Evolutionary conservation across 2,797 vertebrate species (phyloP), one percentile per base, ranked within the genome.

Genomic region (Dermochelys coriacea): DNA sequence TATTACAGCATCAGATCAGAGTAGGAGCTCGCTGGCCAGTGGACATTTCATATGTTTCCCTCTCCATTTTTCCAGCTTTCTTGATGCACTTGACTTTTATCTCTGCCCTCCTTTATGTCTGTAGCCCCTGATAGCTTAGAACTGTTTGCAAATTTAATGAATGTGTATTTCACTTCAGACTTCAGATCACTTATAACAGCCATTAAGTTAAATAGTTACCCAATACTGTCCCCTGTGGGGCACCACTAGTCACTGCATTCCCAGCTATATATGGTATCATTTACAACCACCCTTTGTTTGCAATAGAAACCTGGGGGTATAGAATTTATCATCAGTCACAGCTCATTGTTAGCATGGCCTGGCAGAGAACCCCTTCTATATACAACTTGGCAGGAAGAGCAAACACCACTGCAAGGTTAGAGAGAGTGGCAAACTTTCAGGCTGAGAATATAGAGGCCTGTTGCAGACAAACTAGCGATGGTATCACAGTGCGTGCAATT

Each of bases 81-180:
- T 0, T 55, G 25, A 84, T 80, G 10, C 34, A 25, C 85, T 89
- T 19, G 92, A 21, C 80, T 95, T 88, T 87, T 54, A 14, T 80
- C 45, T n/a, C 29, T 54, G 19, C 92, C 49, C 89, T 91, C 93
- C 27, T 93, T 1, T 4, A 81, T 91, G 19, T 18, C 92, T 92
- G 47, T 89, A 89, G 77, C 61, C 89, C 12, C 0, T n/a, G 89
- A 80, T 91, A 84, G 85, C 89, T 91, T 93, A 86, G 83, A 52
- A 86, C 49, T 55, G 27, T 91, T 93, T 92, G 78, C 86, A 81
- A 94, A 91, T 89, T 93, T 94, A 86, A 83, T 90, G 91, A 92
- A 78, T 91, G 90, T 90, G 91, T 91, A 77, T 85, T 95, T 94
- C 86, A 89, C 74, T 92, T 91, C 57, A 9, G 68, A 41, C 92